Evolutionary conservation across 2,797 vertebrate species (phyloP), one percentile per base, ranked within the genome.

Genomic region (Semaprochilodus insignis): DNA sequence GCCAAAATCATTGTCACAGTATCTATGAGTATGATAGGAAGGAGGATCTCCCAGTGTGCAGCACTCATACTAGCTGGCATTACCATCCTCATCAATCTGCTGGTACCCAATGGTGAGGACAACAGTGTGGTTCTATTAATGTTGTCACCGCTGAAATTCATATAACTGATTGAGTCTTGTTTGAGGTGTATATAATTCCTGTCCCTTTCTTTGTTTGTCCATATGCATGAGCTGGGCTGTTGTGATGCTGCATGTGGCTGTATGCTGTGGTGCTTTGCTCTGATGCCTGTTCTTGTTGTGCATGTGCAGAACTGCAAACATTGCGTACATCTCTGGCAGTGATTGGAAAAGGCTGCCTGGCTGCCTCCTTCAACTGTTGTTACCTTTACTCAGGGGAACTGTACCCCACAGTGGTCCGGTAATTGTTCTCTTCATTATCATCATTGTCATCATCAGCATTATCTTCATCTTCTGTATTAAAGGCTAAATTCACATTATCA

Each of bases 341-440:
- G 16, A 3, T 97, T 51, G 97, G 97, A 34, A 99, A 99, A 90
- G 97, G 97, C 6, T 97, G 96, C n/a, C 91, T 98, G 0, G 95
- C 97, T 0, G 95, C 96, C 0, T 95, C 97, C 44, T 99, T 98
- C 90, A 96, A 81, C 90, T 97, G 96, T 85, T 94, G 95, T 86
- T 97, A 96, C 89, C 95, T 98, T 83, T 97, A 95, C 87, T 89
- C 95, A 0, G 96, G 95, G 4, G 97, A 99, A 88, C 94, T 99
- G 5, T 99, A 94, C 81, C 97, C 98, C 2, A 99, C 97, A 0
- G 93, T 97, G 6, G 93, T 98, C 88, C 95, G 97, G 97, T 97
- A 86, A 88, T 67, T 34, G 11, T 44, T 78, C 5, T 63, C 1
- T 51, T 54, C 4, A n/a, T 55, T 40, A 19, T 31, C 14, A 78